phyloP scores from a whole-genome alignment of 2,888 invertebrate genomes.

The Cheilosia vulpina region DNA sequence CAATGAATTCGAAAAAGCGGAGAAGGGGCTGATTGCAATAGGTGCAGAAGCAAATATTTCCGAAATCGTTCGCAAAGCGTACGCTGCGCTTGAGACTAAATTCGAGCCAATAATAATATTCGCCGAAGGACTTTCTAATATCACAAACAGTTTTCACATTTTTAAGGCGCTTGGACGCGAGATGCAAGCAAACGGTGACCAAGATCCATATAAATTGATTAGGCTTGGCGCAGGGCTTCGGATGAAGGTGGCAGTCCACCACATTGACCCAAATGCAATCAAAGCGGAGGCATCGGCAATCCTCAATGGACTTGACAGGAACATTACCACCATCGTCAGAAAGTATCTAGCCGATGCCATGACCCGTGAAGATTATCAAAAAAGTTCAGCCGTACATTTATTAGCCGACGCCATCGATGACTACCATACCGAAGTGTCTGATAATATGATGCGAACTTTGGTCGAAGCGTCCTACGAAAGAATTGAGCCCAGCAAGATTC shows the following conservation, averaged over 20 bases:
- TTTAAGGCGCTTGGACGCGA: background rate
- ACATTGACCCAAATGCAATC: background rate
- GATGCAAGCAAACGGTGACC: background rate
- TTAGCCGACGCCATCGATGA: constrained; percentile 4
- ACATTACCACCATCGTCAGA: background rate
- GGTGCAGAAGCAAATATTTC: background rate
- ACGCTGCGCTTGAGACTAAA: background rate
- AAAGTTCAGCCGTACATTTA: background rate
- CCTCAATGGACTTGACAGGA: background rate
- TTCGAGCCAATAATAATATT: background rate
- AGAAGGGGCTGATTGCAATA: background rate
- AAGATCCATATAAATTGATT: constrained; percentile 21
- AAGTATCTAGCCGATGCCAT: constrained; percentile 14
- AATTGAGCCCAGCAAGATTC: background rate
- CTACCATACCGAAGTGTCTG: constrained; percentile 2
- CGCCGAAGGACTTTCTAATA: background rate
- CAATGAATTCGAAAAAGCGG: background rate
- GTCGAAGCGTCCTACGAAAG: background rate
- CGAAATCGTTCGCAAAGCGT: constrained; percentile 1
- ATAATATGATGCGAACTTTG: constrained; percentile 26
- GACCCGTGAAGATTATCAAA: constrained; percentile 1
- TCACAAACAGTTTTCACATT: background rate
- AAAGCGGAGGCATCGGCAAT: background rate
- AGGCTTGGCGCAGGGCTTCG: background rate
- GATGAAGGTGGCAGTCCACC: background rate